Percentiles rank a stretch among this genome's conserved stretches.
phyloP scores from a whole-genome alignment of 1,140 invertebrate species.

The Nylanderia fulva region DNA sequence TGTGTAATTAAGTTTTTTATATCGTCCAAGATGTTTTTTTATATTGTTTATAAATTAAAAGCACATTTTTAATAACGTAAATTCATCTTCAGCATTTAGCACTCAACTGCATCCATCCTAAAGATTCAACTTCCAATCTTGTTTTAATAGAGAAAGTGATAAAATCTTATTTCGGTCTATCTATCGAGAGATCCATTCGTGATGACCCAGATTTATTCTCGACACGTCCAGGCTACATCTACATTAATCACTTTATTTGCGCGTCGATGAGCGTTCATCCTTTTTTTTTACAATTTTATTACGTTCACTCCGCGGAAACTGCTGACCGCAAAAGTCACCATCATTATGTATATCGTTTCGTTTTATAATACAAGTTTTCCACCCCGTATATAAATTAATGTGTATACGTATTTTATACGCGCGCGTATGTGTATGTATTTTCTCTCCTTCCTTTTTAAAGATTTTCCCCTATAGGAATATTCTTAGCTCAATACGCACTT shows the following conservation, averaged over 20 bases:
- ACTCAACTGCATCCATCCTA: background rate
- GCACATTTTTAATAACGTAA: background rate
- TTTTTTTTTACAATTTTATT: slow-evolving; percentile 25
- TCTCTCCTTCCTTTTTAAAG: slow-evolving; percentile 23
- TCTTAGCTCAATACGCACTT: slow-evolving; percentile 40
- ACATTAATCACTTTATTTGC: slow-evolving; percentile 30
- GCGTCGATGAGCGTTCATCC: background rate
- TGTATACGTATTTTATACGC: background rate
- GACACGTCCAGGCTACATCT: background rate
- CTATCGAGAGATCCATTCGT: background rate
- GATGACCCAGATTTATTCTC: slow-evolving; percentile 30
- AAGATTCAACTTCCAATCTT: background rate
- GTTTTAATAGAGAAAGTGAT: background rate
- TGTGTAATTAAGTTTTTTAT: background rate
- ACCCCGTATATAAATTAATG: slow-evolving; percentile 12
- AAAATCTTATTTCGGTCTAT: background rate
- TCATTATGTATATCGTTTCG: slow-evolving; percentile 23
- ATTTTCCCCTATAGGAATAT: slow-evolving; percentile 23
- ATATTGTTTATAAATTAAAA: background rate
- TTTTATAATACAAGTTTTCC: slow-evolving; percentile 21
- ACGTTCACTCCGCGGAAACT: slow-evolving; percentile 4
- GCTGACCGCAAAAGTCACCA: background rate
- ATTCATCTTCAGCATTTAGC: background rate
- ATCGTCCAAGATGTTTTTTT: background rate
- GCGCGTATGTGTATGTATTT: background rate